These are phyloP conservation scores for Smittia aterrima DNA, from an alignment of 2,888 invertebrate genomes.

Conservation along the genomic window DNA sequence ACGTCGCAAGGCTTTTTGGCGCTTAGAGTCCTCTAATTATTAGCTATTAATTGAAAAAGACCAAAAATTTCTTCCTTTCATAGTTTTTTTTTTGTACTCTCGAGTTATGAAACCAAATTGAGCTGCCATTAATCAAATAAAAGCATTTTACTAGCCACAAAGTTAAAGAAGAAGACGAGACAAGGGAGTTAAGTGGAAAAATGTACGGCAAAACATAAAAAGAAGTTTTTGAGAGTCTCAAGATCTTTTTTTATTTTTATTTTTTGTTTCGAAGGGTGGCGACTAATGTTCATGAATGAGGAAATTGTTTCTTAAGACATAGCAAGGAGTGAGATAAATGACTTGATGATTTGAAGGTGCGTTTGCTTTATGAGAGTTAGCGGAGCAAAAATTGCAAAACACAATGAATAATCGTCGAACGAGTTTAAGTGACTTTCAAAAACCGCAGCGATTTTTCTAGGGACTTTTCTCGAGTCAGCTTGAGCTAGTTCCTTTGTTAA, in stretches of 20 bases:
- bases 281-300: neutral
- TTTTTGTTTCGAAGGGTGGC: slow-evolving; percentile 30
- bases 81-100: neutral
- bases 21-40: neutral
- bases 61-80: slow-evolving; percentile 3
- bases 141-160: neutral
- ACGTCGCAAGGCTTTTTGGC: neutral
- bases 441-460: neutral
- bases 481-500: neutral
- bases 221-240: slow-evolving; percentile 10
- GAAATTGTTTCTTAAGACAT: slow-evolving; percentile 12
- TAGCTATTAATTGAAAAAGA: neutral
- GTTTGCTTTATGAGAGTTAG: neutral
- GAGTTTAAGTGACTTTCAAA: neutral
- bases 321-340: neutral
- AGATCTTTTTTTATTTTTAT: neutral
- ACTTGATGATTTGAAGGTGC: slow-evolving; percentile 9
- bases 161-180: neutral
- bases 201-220: slow-evolving; percentile 29
- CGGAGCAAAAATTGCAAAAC: slow-evolving; percentile 1
- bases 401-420: slow-evolving; percentile 5
- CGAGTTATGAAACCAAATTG: slow-evolving; percentile 31
- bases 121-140: slow-evolving; percentile 34
- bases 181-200: slow-evolving; percentile 1
- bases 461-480: no score